Evolutionary conservation across 2,113 vertebrate genomes (phyloP), one percentile per base, ranked within the genome.

Genomic region (Calypte anna): DNA sequence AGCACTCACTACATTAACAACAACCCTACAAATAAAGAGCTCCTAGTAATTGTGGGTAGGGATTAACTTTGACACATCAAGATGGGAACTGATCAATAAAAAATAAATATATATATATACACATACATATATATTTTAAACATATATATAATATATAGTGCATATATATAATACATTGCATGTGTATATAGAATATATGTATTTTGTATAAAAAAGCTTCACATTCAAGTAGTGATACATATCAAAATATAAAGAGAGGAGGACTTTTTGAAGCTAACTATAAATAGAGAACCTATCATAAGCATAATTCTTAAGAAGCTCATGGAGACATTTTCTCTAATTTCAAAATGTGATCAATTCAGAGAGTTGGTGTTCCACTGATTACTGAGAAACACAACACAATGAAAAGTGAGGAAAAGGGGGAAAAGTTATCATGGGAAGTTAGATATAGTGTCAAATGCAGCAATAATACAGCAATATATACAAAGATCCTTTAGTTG

Each of bases 101-200:
- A 96, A 91, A 83, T 88, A 94, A 82, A 90, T 91, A 90, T 82
- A 87, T 90, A 87, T 90, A 90, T n/a, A 94, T 9, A 93, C 10
- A 90, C 23, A 90, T 30, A 82, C 21, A 88, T n/a, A 81, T 55
- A 79, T 91, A 80, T 91, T 82, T 92, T 36, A 88, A 90, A 91
- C 86, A 89, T 82, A 88, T 83, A 79, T 61, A 33, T 76, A 62
- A 95, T 81, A 91, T 82, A 94, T 80, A 84, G 89, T 92, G 80
- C 86, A 86, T 83, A 79, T 78, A 96, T 74, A 96, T 87, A 76
- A 44, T 57, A 40, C 80, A 76, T 76, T 90, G 72, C 20, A 67
- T 91, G 88, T 95, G 51, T 94, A 73, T 93, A 91, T 94, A 96
- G 91, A 94, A 75, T 51, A 82, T 58, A 83, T 74, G 48, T 54